A percentile compares a stretch with the other conserved stretches of the same genome.
phyloP scores from a whole-genome alignment of 2,113 vertebrate genomes.

The Poecilia latipinna region DNA sequence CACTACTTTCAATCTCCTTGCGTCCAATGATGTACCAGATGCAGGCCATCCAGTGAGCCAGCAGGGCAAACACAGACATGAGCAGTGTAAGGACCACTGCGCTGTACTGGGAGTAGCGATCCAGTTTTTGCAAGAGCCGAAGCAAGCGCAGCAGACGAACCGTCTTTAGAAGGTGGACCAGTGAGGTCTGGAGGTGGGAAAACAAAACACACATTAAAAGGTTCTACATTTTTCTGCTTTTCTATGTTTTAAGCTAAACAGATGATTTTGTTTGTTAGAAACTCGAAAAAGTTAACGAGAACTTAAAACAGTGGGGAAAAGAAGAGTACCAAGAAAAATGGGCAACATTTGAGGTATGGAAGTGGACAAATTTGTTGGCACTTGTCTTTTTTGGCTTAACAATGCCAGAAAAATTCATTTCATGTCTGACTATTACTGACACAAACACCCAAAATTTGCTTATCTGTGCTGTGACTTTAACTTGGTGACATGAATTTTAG shows the following conservation, averaged over 20 bases:
- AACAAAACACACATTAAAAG: not conserved
- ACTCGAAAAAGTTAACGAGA: slow-evolving; percentile 3
- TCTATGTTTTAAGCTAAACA: not conserved
- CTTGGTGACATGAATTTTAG: not conserved
- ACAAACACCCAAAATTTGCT: not conserved
- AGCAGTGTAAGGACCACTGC: slow-evolving; percentile 91
- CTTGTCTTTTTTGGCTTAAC: not conserved
- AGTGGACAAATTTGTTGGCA: not conserved
- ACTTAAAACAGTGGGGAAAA: slow-evolving; percentile 4
- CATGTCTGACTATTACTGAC: not conserved
- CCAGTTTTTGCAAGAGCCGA: slow-evolving; percentile 89
- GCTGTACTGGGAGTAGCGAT: slow-evolving; percentile 93
- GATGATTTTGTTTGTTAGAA: not conserved
- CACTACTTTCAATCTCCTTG: slow-evolving; percentile 86
- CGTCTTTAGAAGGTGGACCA: slow-evolving; percentile 88
- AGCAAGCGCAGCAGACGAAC: slow-evolving; percentile 87
- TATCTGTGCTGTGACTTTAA: not conserved
- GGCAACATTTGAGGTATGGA: not conserved
- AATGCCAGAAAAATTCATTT: not conserved
- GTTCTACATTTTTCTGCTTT: not conserved
- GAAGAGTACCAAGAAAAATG: not conserved
- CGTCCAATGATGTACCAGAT: slow-evolving; percentile 92
- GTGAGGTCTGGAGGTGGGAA: slow-evolving; percentile 75
- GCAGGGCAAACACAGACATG: slow-evolving; percentile 90
- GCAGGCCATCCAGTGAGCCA: slow-evolving; percentile 94